phyloP scores from a whole-genome alignment of 2,888 invertebrate species.

The Merodon equestris region DNA sequence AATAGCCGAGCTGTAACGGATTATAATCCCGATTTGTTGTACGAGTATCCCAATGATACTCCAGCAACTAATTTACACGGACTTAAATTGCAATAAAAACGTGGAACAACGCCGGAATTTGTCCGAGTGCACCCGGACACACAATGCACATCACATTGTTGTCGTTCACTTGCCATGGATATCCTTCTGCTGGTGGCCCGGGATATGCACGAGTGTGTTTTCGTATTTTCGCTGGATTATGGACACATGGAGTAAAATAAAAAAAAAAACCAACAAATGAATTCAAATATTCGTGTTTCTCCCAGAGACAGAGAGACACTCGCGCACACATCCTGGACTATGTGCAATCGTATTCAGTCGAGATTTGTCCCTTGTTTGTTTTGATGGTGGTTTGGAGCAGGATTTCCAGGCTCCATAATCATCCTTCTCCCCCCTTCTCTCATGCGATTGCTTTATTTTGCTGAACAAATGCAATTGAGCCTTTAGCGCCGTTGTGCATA shows the following conservation, averaged over 20 bases:
- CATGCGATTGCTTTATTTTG: background rate
- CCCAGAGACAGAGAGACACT: conserved; percentile 7
- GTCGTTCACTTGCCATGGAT: conserved; percentile 32
- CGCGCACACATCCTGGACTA: conserved; percentile 2
- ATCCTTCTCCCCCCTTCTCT: background rate
- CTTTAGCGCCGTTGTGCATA: conserved; percentile 57
- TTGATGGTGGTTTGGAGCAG: conserved; percentile 36
- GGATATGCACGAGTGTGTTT: background rate
- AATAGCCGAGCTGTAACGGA: conserved; percentile 19
- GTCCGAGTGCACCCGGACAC: conserved; percentile 4
- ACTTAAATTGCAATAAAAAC: conserved; percentile 47
- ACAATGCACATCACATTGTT: conserved; percentile 23
- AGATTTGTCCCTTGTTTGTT: conserved; percentile 65
- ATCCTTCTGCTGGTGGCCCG: conserved; percentile 5
- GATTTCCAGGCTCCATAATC: conserved; percentile 14
- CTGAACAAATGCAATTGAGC: conserved; percentile 54
- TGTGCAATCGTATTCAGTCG: conserved; percentile 31
- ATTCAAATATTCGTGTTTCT: conserved; percentile 54
- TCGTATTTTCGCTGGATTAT: conserved; percentile 40
- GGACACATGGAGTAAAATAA: conserved; percentile 48
- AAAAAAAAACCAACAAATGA: too few relatives aligned
- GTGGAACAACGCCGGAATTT: conserved; percentile 21
- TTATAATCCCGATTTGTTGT: conserved; percentile 49
- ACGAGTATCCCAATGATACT: conserved; percentile 12
- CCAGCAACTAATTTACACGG: conserved; percentile 39